These are phyloP conservation scores for Muntiacus muntjak DNA, from an alignment of 2,113 vertebrate genomes.

Conservation along the genomic window DNA sequence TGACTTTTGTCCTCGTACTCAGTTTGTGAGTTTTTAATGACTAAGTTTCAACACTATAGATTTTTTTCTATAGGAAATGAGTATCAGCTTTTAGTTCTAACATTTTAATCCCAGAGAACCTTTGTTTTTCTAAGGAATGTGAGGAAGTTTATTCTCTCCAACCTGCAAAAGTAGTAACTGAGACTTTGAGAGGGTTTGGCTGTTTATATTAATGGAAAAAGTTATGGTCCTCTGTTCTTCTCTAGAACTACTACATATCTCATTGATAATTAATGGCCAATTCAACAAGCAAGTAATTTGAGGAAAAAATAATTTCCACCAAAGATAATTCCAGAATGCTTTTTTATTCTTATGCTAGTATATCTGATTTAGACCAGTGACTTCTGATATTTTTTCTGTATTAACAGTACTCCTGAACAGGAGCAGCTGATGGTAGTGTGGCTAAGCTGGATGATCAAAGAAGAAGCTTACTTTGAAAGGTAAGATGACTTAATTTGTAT, in stretches of 20 bases:
- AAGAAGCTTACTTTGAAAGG: conserved; percentile 99
- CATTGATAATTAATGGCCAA: background rate
- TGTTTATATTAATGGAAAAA: background rate
- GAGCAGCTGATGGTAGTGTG: conserved; percentile 98
- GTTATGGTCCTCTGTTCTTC: background rate
- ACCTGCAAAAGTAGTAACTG: background rate
- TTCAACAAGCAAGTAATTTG: conserved; percentile 10
- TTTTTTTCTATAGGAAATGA: conserved; percentile 19
- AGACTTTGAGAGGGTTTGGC: background rate
- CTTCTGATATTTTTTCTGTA: conserved; percentile 44
- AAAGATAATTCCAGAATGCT: conserved; percentile 19
- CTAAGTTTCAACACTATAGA: background rate
- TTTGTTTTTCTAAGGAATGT: conserved; percentile 33
- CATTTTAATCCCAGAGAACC: background rate
- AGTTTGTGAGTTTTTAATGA: background rate
- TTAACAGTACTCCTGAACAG: conserved; percentile 92
- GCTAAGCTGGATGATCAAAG: conserved; percentile 99
- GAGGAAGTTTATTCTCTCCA: background rate
- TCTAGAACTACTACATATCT: background rate
- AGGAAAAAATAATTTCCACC: conserved; percentile 8
- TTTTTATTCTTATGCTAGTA: background rate
- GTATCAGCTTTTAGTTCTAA: background rate
- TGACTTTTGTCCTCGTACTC: background rate
- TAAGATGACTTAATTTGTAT: conserved; percentile 66
- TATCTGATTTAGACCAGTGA: background rate